Conservation (phyloP, 1,140 invertebrate genomes). For the Triops cancriformis region DNA sequence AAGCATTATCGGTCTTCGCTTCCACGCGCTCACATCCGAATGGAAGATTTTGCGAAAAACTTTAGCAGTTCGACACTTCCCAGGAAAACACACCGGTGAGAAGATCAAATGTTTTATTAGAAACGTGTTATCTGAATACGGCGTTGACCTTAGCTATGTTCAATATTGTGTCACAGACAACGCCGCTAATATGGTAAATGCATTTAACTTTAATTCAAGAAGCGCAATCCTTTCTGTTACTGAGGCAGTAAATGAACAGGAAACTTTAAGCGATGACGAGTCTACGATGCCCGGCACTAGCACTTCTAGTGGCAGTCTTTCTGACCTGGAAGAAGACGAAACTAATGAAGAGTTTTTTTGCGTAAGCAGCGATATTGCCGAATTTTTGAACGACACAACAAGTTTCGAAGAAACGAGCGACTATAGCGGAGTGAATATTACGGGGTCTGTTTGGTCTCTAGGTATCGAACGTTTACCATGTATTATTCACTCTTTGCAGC, state of each 20-base stretch:
- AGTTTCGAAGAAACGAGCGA: no score
- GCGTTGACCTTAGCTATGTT: background rate
- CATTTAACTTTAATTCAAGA: background rate
- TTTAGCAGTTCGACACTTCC: constrained; percentile 19
- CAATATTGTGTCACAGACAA: constrained; percentile 15
- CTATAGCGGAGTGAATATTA: no score
- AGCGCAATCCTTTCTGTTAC: background rate
- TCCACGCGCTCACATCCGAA: background rate
- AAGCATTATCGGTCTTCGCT: no score
- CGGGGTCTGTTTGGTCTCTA: no score
- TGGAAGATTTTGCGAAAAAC: constrained; percentile 1
- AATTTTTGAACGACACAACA: no score
- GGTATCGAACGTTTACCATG: no score
- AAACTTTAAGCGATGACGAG: background rate
- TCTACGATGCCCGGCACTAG: background rate
- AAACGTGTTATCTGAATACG: background rate
- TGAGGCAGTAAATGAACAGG: background rate
- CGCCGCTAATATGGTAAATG: no score
- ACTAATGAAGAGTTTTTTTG: background rate
- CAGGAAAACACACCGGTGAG: no score
- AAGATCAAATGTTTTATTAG: background rate
- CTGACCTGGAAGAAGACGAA: background rate
- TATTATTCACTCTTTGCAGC: no score
- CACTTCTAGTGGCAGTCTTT: background rate
- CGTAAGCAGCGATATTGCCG: no score